phyloP scores from a whole-genome alignment of 2,797 vertebrate genomes.

The Sebastiscus tertius region DNA sequence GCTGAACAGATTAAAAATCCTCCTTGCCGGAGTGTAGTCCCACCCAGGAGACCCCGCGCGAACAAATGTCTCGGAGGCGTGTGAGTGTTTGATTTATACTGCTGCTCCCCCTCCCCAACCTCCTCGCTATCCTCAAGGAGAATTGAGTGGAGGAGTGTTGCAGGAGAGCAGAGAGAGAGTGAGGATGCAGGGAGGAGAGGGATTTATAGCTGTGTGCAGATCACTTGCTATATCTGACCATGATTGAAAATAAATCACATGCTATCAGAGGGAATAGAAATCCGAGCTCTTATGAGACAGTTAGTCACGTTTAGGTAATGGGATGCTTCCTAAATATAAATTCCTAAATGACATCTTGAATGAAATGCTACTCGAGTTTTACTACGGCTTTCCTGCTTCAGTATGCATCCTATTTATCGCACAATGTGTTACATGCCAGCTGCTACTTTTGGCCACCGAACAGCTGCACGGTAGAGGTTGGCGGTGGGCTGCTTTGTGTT shows the following conservation, averaged over 20 bases:
- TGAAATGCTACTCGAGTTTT: neutral
- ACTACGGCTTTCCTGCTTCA: neutral
- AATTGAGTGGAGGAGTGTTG: conserved; percentile 17
- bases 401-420: neutral
- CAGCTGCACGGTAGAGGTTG: conserved; percentile 13
- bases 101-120: neutral
- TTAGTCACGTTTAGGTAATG: neutral
- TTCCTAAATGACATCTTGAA: neutral
- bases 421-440: neutral
- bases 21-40: neutral
- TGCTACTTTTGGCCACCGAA: conserved; percentile 3
- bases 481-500: neutral
- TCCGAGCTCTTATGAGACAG: neutral
- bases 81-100: conserved; percentile 33
- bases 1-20: conserved; percentile 24
- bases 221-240: conserved; percentile 3
- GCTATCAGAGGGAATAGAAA: neutral
- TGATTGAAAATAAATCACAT: neutral
- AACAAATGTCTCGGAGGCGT: conserved; percentile 39
- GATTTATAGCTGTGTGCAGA: neutral
- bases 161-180: neutral
- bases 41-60: conserved; percentile 1
- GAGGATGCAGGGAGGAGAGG: neutral
- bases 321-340: neutral
- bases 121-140: conserved; percentile 10